These are phyloP conservation scores for Anser cygnoides DNA, from an alignment of 2,113 vertebrate species.

Conservation along the genomic window DNA sequence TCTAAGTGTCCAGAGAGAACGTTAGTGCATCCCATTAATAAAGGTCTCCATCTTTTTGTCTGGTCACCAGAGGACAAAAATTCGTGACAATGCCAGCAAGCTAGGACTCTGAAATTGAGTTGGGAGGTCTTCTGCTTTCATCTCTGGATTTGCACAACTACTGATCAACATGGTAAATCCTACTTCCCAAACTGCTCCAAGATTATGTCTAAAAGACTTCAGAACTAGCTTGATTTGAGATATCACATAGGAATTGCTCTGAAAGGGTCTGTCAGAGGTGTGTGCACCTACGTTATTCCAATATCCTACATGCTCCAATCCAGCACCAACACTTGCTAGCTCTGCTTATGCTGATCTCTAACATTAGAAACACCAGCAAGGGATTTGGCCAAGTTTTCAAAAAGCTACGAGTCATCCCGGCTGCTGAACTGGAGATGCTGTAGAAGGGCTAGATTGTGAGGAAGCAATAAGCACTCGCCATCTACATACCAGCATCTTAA, in stretches of 20 bases:
- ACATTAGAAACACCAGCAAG: fast-evolving
- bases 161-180: neutral
- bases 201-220: neutral
- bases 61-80: neutral
- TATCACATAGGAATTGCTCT: too few relatives aligned
- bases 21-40: fast-evolving
- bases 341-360: fast-evolving
- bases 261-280: neutral
- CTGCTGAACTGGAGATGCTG: neutral
- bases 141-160: fast-evolving
- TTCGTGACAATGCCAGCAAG: fast-evolving
- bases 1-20: fast-evolving
- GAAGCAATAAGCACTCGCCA: neutral
- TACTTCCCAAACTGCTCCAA: neutral
- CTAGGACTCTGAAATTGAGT: fast-evolving
- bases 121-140: neutral
- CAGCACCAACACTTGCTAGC: neutral
- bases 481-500: neutral
- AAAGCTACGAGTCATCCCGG: neutral
- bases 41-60: neutral
- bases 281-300: fast-evolving
- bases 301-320: fast-evolving
- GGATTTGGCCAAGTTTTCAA: fast-evolving
- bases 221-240: neutral
- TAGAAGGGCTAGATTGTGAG: neutral